Percentiles rank a stretch among this genome's conserved stretches.
phyloP scores from a whole-genome alignment of 37 sponge, comb jelly and placozoan species.

The Tethya wilhelma region DNA sequence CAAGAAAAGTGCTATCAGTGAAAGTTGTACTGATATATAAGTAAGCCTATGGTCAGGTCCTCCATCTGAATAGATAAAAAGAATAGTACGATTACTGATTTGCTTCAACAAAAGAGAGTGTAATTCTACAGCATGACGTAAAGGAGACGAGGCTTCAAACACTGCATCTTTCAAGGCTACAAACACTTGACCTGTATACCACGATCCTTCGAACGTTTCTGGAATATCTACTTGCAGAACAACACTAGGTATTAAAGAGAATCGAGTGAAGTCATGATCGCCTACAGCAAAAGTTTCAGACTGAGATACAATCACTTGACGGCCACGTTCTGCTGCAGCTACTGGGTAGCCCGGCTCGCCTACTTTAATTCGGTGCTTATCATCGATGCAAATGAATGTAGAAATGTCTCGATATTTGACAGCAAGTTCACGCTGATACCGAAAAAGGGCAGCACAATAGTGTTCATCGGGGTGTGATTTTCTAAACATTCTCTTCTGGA shows the following conservation, averaged over 20 bases:
- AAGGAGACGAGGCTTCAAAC: conserved; percentile 55
- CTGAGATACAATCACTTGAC: conserved; percentile 19
- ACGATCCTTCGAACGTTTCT: conserved; percentile 32
- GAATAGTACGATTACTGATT: conserved; percentile 10
- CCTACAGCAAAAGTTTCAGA: conserved; percentile 34
- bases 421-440: conserved; percentile 39
- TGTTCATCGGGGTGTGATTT: conserved; percentile 34
- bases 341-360: conserved; percentile 65
- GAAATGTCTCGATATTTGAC: conserved; percentile 7
- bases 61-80: conserved; percentile 61
- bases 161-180: conserved; percentile 56
- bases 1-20: conserved; percentile 49
- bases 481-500: conserved; percentile 33
- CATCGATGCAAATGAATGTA: conserved; percentile 36
- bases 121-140: conserved; percentile 52
- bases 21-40: conserved; percentile 32
- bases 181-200: conserved; percentile 46
- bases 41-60: conserved; percentile 68
- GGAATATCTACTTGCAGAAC: conserved; percentile 42
- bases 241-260: conserved; percentile 38
- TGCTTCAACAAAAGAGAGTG: background rate
- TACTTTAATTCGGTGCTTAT: conserved; percentile 60
- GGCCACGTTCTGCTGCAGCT: conserved; percentile 44
- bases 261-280: conserved; percentile 60
- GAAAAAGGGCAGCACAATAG: conserved; percentile 42